Evolutionary conservation across 2,113 vertebrate species (phyloP).

Genomic region (Percopsis transmontana): DNA sequence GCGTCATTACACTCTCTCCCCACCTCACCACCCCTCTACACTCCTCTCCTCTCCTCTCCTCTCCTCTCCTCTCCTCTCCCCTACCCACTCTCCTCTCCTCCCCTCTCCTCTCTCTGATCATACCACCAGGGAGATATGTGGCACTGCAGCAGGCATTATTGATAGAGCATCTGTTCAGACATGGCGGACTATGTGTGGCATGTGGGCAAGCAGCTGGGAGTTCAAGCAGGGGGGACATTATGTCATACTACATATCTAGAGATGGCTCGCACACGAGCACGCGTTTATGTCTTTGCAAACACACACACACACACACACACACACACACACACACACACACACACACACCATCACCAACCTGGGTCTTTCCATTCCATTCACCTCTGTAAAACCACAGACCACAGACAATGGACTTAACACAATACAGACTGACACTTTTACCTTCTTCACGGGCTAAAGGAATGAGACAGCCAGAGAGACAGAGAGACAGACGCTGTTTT

Average conservation of each 20-base stretch:
- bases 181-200: conserved; percentile 71
- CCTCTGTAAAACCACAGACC: no score
- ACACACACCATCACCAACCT: conserved; percentile 40
- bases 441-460: no score
- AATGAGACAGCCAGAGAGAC: conserved; percentile 60
- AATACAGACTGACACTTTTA: no score
- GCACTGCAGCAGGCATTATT: conserved; percentile 73
- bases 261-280: conserved; percentile 65
- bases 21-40: conserved; percentile 36
- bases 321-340: conserved; percentile 31
- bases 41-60: conserved; percentile 22
- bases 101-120: conserved; percentile 43
- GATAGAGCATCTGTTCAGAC: conserved; percentile 77
- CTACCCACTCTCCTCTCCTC: neutral
- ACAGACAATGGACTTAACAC: no score
- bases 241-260: conserved; percentile 73
- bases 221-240: conserved; percentile 71
- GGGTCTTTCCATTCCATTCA: conserved; percentile 6
- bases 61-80: no score
- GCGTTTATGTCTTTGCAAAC: conserved; percentile 37
- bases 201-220: conserved; percentile 76
- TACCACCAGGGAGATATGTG: conserved; percentile 71
- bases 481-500: conserved; percentile 51
- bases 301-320: neutral
- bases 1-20: conserved; percentile 56